Evolutionary conservation across 2,888 invertebrate genomes (phyloP), one percentile per base, ranked within the genome.

Genomic region (Cyclophora albipunctata): DNA sequence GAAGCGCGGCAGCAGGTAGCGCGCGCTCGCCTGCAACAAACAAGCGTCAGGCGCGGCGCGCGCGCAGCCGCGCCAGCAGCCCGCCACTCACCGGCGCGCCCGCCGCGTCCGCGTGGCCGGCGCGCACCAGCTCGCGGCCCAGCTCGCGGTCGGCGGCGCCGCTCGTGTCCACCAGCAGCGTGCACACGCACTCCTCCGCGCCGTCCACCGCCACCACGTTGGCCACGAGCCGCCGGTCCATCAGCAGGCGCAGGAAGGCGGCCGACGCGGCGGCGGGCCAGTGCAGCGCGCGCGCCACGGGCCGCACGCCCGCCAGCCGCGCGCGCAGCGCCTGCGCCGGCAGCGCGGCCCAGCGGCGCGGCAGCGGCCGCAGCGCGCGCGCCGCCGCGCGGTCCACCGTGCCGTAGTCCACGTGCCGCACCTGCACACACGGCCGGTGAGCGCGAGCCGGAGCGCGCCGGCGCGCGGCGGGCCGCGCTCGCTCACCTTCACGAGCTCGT

Each of bases 351-450:
- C 89, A 91, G 45, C 63, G 62, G 40, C 74, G 75, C 60, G 62
- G 79, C 63, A 91, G 78, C 52, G 83, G 71, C 58, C 67, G 66
- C 68, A 86, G 79, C 57, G 3, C 35, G 4, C n/a, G 0, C 58
- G 42, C 64, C 2, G 34, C 0, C 61, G 78, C 80, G 50, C 66
- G 64, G 53, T 80, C 79, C 68, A 90, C 85, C 45, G 91, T 91
- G 66, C 90, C 91, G 76, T 90, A 91, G 81, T 91, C 91, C 59
- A 91, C 77, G 75, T 89, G 90, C 42, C 89, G 88, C 63, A 91
- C 88, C 90, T 90, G 68, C 54, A 5, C 59, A 84, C 89, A 73
- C 81, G 84, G 85, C 81, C 7, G 73, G 64, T 51, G 42, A 51
- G 44, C 45, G 5, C 34, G 3, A 2, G 43, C 34, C 46, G 34